Evolutionary conservation across 2,797 vertebrate genomes (phyloP), one percentile per base, ranked within the genome.

Genomic region (Pantherophis alleghaniensis): DNA sequence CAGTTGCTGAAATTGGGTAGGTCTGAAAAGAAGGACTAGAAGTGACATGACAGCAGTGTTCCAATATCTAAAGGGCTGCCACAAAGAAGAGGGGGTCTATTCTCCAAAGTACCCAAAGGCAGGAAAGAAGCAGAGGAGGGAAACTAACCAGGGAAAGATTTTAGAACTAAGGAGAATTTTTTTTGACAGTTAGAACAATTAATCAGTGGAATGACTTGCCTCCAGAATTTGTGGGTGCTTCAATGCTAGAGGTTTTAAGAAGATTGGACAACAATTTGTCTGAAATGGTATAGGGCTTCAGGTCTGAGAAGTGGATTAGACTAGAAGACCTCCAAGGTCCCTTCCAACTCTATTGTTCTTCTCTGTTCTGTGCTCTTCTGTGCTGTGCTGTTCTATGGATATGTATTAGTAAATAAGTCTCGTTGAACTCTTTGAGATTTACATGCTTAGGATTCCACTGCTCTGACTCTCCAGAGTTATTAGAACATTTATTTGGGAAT

Each of bases 401-500:
- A 24, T 55, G 7, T 42, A 61, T 7, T 18, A 14, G 7, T 16
- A 28, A 90, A 18, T 63, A 90, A 26, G 28, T 90, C 47, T 69
- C 28, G 13, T 22, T 89, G 60, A 61, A 89, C 13, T 47, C 60
- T 16, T 26, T 63, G 42, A 28, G 26, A 56, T 37, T 37, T 87
- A 57, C 5, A 28, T n/a, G 32, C 0, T 86, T 28, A 26, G 13
- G 22, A 79, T 56, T 83, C 24, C 83, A 5, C 13, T 9, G 24
- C 56, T 74, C 66, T 88, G 47, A 47, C 55, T 88, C 42, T 42
- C 47, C 37, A 22, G 11, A 47, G 7, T 60, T 91, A 53, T 53
- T 24, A 5, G n/a, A 32, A n/a, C 22, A 88, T 93, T 89, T 63
- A 10, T 89, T n/a, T 59, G 61, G 86, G 57, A 91, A 93, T 89